These are phyloP conservation scores for Athene cunicularia DNA, from an alignment of 2,113 vertebrate genomes.

Conservation along the genomic window DNA sequence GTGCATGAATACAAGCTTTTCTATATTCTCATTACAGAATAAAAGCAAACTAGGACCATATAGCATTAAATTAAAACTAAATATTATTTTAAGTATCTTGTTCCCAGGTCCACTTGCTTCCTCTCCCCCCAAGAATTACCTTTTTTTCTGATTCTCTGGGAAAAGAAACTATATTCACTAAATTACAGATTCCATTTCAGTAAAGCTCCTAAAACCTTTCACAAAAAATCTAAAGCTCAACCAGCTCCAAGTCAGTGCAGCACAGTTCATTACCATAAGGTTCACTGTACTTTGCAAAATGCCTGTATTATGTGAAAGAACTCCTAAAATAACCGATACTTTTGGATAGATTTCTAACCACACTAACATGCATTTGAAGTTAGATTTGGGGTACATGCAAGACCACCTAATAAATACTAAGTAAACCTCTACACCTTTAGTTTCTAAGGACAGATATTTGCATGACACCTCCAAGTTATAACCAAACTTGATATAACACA, in stretches of 20 bases:
- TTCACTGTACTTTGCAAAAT: background rate
- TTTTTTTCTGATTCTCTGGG: background rate
- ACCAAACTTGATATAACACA: background rate
- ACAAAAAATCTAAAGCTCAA: slow-evolving; percentile 42
- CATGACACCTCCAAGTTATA: background rate
- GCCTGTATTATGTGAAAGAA: background rate
- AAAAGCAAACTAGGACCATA: slow-evolving; percentile 39
- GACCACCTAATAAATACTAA: background rate
- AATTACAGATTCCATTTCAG: slow-evolving; percentile 25
- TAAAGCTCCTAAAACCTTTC: background rate
- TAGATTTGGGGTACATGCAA: background rate
- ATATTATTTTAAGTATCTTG: slow-evolving; percentile 41
- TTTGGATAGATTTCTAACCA: background rate
- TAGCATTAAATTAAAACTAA: slow-evolving; percentile 31
- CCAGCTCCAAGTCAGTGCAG: background rate
- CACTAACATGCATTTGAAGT: background rate
- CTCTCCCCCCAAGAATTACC: background rate
- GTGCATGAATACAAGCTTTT: slow-evolving; percentile 25
- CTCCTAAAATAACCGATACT: background rate
- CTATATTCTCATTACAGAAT: background rate
- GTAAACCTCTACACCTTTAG: background rate
- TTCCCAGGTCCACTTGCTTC: slow-evolving; percentile 22
- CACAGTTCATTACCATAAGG: background rate
- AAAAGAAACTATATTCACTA: slow-evolving; percentile 11
- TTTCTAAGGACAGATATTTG: background rate